These are phyloP conservation scores for Caranx melampygus DNA, from an alignment of 2,113 vertebrate genomes.

Conservation along the genomic window DNA sequence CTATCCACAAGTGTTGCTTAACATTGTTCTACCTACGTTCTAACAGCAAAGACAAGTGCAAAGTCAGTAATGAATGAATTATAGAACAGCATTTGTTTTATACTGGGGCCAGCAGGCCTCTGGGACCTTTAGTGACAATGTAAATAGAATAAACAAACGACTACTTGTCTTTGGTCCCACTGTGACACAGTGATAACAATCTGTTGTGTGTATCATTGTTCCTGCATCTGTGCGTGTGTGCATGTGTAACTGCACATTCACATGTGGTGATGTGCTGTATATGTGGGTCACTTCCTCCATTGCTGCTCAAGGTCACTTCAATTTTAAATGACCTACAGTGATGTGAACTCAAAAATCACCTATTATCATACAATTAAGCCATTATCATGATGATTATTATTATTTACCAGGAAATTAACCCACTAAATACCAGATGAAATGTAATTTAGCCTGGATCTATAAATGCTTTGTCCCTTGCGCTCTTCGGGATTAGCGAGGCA, in stretches of 20 bases:
- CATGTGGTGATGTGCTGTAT: neutral
- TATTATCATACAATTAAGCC: conserved; percentile 46
- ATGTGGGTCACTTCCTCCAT: neutral
- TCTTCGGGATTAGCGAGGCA: conserved; percentile 80
- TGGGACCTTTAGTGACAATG: conserved; percentile 49
- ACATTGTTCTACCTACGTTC: neutral
- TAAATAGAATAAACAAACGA: conserved; percentile 64
- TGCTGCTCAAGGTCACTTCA: conserved; percentile 68
- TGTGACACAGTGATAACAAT: conserved; percentile 41
- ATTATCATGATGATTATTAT: too few relatives aligned
- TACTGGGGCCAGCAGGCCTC: conserved; percentile 35
- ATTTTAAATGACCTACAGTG: conserved; percentile 35
- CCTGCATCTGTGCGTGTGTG: neutral
- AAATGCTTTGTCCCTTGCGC: conserved; percentile 73
- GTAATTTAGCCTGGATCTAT: conserved; percentile 72
- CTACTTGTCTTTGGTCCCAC: conserved; percentile 30
- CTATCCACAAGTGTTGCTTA: conserved; percentile 15
- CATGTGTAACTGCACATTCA: neutral
- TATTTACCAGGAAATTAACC: conserved; percentile 31
- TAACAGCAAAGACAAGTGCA: conserved; percentile 32
- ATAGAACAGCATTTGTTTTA: conserved; percentile 35
- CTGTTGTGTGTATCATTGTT: conserved; percentile 9
- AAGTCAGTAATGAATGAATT: conserved; percentile 40
- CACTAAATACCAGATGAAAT: conserved; percentile 63
- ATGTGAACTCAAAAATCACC: conserved; percentile 17